phyloP scores from a whole-genome alignment of 1,140 invertebrate species.

The Lepidostoma basale region DNA sequence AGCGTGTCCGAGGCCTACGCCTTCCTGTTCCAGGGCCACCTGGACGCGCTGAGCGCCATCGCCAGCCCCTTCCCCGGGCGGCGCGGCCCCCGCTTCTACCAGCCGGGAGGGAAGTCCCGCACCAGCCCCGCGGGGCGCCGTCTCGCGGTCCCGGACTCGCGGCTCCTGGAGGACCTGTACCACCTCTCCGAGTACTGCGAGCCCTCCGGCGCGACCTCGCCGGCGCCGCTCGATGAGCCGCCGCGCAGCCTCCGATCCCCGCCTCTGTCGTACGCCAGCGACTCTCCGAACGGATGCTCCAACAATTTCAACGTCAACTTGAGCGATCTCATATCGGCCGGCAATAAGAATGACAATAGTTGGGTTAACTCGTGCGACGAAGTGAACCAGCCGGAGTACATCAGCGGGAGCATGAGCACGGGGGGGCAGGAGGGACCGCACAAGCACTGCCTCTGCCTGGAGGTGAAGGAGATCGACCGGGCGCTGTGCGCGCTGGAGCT shows the following conservation, averaged over 20 bases:
- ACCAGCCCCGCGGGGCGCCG: too few species aligned
- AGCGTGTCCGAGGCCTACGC: constrained; percentile 57
- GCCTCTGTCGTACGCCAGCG: not conserved
- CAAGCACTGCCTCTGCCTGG: constrained; percentile 41
- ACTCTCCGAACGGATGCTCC: not conserved
- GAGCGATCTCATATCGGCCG: constrained; percentile 53
- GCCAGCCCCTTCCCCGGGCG: too few species aligned
- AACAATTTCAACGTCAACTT: constrained; percentile 59
- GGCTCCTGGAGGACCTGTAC: constrained; percentile 55
- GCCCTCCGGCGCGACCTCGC: not conserved
- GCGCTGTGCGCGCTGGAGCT: constrained; percentile 53
- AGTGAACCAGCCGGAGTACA: constrained; percentile 31
- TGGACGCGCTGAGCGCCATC: constrained; percentile 57
- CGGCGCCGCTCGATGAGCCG: not conserved
- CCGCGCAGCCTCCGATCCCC: not conserved
- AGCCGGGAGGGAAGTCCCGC: constrained; percentile 50
- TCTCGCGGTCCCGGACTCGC: constrained; percentile 48
- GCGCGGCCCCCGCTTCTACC: too few species aligned
- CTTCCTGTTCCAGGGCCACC: constrained; percentile 55
- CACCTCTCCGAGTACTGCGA: constrained; percentile 57
- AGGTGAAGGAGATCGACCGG: constrained; percentile 51
- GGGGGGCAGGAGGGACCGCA: constrained; percentile 48
- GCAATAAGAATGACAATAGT: constrained; percentile 20
- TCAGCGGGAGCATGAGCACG: constrained; percentile 51
- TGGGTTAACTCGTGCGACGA: constrained; percentile 45